Conservation (phyloP, 2,888 invertebrate species). For the Heliconius erato region DNA sequence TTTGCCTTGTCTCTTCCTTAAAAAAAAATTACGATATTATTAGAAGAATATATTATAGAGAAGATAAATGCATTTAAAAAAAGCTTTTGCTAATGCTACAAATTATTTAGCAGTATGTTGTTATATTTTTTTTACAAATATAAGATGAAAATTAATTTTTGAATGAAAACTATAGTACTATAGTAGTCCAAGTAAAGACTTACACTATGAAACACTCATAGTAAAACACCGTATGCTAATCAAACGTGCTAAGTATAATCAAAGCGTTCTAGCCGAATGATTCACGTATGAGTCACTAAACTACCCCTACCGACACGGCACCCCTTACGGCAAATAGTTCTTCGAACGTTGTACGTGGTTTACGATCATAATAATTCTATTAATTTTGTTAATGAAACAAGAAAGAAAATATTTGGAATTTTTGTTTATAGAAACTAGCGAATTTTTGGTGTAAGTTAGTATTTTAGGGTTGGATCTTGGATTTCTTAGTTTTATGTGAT, state of each 20-base stretch:
- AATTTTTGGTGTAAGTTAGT: background rate
- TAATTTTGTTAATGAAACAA: constrained; percentile 34
- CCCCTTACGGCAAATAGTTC: constrained; percentile 48
- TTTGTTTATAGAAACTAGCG: background rate
- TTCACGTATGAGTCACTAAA: constrained; percentile 55
- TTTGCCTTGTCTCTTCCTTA: no score
- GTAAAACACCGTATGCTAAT: constrained; percentile 18
- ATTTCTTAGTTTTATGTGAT: background rate
- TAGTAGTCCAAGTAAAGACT: no score
- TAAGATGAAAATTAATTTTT: no score
- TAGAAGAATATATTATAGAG: no score
- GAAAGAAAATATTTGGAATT: background rate
- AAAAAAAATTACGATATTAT: no score
- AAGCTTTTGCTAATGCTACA: no score
- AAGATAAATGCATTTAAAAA: no score
- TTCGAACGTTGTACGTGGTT: constrained; percentile 39
- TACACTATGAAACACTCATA: background rate
- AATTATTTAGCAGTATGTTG: no score
- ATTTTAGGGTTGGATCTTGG: background rate
- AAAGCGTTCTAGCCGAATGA: constrained; percentile 48
- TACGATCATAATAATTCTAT: constrained; percentile 24
- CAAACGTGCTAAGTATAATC: constrained; percentile 4
- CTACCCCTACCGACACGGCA: constrained; percentile 53
- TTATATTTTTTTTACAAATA: no score
- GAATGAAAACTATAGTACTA: no score